A percentile compares a stretch with the other conserved stretches of the same genome.
Evolutionary conservation across 2,797 vertebrate genomes (phyloP).

Genomic region (Pseudochromis fuscus): DNA sequence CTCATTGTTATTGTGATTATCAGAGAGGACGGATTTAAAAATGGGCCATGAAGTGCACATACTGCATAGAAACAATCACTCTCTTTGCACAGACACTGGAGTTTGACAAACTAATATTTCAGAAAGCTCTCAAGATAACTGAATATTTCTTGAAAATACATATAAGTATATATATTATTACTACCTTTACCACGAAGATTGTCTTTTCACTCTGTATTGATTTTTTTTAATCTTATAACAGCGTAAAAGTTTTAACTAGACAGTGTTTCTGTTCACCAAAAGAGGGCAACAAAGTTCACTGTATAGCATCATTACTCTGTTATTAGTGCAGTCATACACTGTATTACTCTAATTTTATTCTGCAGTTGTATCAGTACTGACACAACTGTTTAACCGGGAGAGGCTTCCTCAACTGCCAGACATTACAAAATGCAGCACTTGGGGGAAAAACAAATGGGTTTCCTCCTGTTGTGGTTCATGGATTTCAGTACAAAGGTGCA

Average conservation of each 20-base stretch:
- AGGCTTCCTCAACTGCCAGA: constrained; percentile 4
- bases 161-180: too few species aligned
- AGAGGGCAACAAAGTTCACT: too few species aligned
- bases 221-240: too few species aligned
- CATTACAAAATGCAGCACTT: background rate
- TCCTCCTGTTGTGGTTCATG: background rate
- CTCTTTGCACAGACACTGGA: background rate
- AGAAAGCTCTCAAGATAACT: background rate
- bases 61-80: constrained; percentile 1
- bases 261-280: too few species aligned
- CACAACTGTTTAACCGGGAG: background rate
- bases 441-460: background rate
- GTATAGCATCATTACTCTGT: too few species aligned
- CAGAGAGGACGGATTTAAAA: constrained; percentile 35
- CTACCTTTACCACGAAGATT: too few species aligned
- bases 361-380: background rate
- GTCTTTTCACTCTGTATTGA: too few species aligned
- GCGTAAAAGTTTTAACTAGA: too few species aligned
- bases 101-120: background rate
- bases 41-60: constrained; percentile 3
- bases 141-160: too few species aligned
- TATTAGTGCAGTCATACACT: background rate
- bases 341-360: background rate
- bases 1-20: constrained; percentile 45
- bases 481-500: background rate